Conservation (phyloP, 2,797 vertebrate genomes). For the Pseudopleuronectes americanus region DNA sequence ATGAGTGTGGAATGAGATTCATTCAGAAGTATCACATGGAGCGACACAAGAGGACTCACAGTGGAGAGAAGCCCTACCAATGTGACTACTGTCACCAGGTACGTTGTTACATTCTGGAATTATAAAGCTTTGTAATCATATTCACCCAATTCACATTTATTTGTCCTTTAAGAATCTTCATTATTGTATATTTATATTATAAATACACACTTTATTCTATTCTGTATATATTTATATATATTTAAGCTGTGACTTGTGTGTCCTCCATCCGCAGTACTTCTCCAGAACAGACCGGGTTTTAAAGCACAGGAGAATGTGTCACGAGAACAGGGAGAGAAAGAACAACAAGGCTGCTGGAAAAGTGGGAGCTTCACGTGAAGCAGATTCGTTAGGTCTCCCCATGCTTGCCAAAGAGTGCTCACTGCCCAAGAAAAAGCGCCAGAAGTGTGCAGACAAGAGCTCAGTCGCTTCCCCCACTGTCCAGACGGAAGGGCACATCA, state of each 20-base stretch:
- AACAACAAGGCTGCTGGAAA: conserved; percentile 89
- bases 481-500: conserved; percentile 73
- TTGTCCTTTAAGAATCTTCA: background rate
- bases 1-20: conserved; percentile 99
- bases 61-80: conserved; percentile 98
- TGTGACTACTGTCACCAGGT: conserved; percentile 99
- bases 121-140: background rate
- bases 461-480: conserved; percentile 46
- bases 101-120: conserved; percentile 23
- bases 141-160: too few relatives aligned
- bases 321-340: conserved; percentile 96
- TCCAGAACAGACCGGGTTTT: conserved; percentile 98
- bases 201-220: too few relatives aligned
- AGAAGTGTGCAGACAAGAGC: conserved; percentile 90
- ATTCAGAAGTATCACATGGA: conserved; percentile 99
- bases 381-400: conserved; percentile 86
- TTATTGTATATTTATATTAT: too few relatives aligned
- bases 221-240: too few relatives aligned
- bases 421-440: conserved; percentile 96
- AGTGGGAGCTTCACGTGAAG: conserved; percentile 86
- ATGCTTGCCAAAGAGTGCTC: conserved; percentile 92
- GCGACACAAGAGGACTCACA: conserved; percentile 99
- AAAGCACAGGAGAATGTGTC: conserved; percentile 99
- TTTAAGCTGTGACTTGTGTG: conserved; percentile 6
- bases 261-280: conserved; percentile 88